Conservation (phyloP, 2,113 vertebrate species). For the Leucoraja erinaceus region DNA sequence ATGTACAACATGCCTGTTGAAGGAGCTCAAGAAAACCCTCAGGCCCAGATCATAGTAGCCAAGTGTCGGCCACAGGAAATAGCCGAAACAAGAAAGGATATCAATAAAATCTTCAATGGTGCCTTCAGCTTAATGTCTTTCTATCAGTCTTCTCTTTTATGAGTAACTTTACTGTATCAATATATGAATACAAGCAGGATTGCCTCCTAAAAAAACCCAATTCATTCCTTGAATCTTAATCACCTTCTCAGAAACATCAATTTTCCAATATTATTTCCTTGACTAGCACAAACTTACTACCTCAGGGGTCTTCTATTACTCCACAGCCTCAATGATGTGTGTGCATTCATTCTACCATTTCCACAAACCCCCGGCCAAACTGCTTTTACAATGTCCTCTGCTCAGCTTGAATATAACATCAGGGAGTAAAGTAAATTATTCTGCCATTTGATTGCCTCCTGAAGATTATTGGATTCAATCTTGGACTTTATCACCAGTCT, state of each 20-base stretch:
- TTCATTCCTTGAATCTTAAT: background rate
- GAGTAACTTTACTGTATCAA: background rate
- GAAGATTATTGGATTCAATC: background rate
- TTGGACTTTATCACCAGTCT: background rate
- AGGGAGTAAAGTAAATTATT: background rate
- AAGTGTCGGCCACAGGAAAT: background rate
- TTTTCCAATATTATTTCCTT: background rate
- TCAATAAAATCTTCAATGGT: background rate
- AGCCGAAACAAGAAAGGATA: background rate
- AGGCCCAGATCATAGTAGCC: background rate
- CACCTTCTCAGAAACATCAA: background rate
- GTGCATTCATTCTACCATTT: background rate
- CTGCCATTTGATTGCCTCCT: background rate
- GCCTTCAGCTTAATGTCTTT: background rate
- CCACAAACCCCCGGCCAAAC: background rate
- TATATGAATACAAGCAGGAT: background rate
- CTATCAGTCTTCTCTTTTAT: background rate
- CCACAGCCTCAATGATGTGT: background rate
- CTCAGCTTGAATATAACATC: background rate
- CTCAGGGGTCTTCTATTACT: background rate
- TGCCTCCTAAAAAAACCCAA: background rate
- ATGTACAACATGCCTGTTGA: background rate
- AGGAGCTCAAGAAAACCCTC: background rate
- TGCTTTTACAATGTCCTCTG: background rate
- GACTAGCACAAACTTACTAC: background rate